Evolutionary conservation across 2,113 vertebrate species (phyloP).

Genomic region (Alectura lathami): DNA sequence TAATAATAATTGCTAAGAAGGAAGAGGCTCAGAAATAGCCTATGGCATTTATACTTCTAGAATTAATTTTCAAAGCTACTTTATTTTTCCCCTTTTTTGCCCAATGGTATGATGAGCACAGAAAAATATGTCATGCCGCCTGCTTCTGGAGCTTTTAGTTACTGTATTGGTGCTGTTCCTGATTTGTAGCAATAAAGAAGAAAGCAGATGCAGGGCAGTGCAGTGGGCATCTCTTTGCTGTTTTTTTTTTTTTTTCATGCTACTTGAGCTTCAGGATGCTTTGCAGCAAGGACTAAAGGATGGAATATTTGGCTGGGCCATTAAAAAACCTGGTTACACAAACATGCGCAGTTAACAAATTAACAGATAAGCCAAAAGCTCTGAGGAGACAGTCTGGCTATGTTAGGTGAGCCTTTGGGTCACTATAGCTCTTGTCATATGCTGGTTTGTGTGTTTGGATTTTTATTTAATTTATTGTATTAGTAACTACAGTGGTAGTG

Average conservation of each 20-base stretch:
- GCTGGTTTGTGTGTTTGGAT: background rate
- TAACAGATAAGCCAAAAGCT: background rate
- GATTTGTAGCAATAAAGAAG: background rate
- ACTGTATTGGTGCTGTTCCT: background rate
- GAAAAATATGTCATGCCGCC: background rate
- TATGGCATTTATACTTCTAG: background rate
- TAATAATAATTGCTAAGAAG: background rate
- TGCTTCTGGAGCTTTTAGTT: background rate
- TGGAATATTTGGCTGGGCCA: background rate
- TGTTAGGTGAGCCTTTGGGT: background rate
- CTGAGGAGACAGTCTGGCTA: background rate
- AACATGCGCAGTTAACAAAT: no score
- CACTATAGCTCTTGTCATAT: background rate
- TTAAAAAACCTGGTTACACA: background rate
- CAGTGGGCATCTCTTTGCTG: accelerated
- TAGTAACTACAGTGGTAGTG: background rate
- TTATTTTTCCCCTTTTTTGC: background rate
- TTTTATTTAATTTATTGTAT: no score
- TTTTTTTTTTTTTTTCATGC: background rate
- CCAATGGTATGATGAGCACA: accelerated
- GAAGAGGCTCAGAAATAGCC: background rate
- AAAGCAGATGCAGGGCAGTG: background rate
- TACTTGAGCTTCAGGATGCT: background rate
- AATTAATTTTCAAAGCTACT: background rate
- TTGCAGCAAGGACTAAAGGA: background rate